Evolutionary conservation across 37 sponge, comb jelly and placozoan species (phyloP).

Genomic region (Spongia lamella): DNA sequence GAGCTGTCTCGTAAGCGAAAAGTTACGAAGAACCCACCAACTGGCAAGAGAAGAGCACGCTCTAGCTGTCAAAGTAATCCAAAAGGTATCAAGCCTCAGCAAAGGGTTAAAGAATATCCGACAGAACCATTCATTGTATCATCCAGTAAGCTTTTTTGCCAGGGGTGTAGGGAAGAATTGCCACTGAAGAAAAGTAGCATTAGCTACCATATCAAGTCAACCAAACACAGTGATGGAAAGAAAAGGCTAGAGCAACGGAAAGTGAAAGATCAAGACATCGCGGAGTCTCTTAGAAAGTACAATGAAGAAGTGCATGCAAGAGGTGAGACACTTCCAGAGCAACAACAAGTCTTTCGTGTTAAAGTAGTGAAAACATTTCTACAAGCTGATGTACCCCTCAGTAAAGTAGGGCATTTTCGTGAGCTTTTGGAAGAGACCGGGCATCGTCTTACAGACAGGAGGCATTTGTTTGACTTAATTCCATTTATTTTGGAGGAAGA

Average conservation of each 20-base stretch:
- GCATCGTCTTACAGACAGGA: too few species aligned
- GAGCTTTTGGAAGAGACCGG: too few species aligned
- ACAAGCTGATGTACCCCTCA: slow-evolving; percentile 37
- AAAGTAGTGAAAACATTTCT: slow-evolving; percentile 33
- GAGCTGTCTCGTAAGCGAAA: too few species aligned
- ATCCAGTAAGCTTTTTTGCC: slow-evolving; percentile 20
- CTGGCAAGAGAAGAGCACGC: too few species aligned
- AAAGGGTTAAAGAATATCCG: too few species aligned
- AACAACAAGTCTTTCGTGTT: slow-evolving; percentile 23
- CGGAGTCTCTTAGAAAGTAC: slow-evolving; percentile 4
- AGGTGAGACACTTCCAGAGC: slow-evolving; percentile 43
- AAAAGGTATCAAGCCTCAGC: too few species aligned
- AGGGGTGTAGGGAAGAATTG: slow-evolving; percentile 26
- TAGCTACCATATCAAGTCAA: slow-evolving; percentile 8
- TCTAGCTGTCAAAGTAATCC: too few species aligned
- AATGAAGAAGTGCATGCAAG: not conserved
- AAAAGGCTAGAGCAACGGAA: slow-evolving; percentile 1
- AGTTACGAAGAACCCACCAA: too few species aligned
- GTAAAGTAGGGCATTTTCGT: slow-evolving; percentile 4
- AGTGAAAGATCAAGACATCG: slow-evolving; percentile 28
- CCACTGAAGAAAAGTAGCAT: slow-evolving; percentile 29
- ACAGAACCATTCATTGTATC: too few species aligned
- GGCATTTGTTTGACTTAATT: too few species aligned
- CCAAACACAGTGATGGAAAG: slow-evolving; percentile 19
- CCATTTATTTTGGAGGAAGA: too few species aligned